These are phyloP conservation scores for Premnoplex brunnescens DNA, from an alignment of 2,797 vertebrate species.

Conservation along the genomic window DNA sequence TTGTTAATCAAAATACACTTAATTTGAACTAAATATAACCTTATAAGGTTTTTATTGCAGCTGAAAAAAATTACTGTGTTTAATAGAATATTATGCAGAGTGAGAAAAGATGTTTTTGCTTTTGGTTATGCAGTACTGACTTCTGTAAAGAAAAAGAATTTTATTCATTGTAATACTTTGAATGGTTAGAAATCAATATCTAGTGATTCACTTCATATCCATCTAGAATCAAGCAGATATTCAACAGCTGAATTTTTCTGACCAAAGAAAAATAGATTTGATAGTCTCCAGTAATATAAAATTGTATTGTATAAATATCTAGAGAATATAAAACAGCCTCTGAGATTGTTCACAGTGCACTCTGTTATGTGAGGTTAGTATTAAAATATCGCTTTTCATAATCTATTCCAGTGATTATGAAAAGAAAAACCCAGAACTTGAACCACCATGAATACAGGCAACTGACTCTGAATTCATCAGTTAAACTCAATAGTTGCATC, in stretches of 20 bases:
- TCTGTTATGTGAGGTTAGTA: neutral
- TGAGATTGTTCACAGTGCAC: constrained; percentile 8
- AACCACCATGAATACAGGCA: neutral
- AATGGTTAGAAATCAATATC: constrained; percentile 5
- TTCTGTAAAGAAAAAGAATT: neutral
- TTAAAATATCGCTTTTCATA: constrained; percentile 22
- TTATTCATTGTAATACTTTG: neutral
- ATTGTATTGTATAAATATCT: constrained; percentile 3
- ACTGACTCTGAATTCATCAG: neutral
- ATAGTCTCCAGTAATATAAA: neutral
- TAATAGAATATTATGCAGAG: neutral
- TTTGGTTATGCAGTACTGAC: neutral
- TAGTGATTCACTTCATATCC: neutral
- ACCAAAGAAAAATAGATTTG: constrained; percentile 17
- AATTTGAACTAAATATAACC: neutral
- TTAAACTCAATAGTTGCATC: neutral
- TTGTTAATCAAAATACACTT: neutral
- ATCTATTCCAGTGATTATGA: neutral
- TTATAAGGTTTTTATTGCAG: neutral
- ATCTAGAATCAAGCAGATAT: neutral
- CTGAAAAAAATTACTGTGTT: neutral
- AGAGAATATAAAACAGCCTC: neutral
- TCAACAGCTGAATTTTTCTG: constrained; percentile 22
- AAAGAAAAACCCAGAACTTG: neutral
- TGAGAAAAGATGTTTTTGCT: neutral